Percentiles rank a stretch among this genome's conserved stretches.
Evolutionary conservation across 2,797 vertebrate genomes (phyloP).

Genomic region (Antrozous pallidus): DNA sequence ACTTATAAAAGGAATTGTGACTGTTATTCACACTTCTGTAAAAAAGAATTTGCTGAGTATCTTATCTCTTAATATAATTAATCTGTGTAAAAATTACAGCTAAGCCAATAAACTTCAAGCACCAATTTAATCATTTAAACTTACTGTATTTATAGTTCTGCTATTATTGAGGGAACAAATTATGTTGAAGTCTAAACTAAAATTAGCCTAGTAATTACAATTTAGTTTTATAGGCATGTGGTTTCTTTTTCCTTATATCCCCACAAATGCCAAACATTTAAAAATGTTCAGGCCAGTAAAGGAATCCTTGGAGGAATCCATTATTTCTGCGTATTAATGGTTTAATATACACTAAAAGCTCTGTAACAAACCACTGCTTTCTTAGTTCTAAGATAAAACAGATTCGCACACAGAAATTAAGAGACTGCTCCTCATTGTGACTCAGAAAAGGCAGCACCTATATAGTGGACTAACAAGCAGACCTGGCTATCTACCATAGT

Average conservation of each 20-base stretch:
- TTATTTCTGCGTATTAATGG: conserved; percentile 47
- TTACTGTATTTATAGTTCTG: conserved; percentile 75
- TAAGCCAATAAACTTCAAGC: conserved; percentile 83
- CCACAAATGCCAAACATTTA: conserved; percentile 71
- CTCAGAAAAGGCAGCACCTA: conserved; percentile 79
- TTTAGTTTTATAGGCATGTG: conserved; percentile 73
- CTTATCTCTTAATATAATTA: conserved; percentile 73
- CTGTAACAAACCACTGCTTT: conserved; percentile 70
- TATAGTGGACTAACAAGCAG: conserved; percentile 47
- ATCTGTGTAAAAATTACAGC: conserved; percentile 74
- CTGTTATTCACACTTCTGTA: conserved; percentile 68
- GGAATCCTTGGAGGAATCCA: conserved; percentile 64
- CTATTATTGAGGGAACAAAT: conserved; percentile 71
- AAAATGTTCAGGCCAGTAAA: conserved; percentile 68
- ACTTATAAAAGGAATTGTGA: conserved; percentile 74
- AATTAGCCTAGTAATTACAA: conserved; percentile 74
- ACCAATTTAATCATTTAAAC: conserved; percentile 83
- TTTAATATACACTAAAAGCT: conserved; percentile 73
- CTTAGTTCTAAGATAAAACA: conserved; percentile 68
- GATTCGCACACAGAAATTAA: conserved; percentile 67
- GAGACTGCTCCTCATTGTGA: not conserved
- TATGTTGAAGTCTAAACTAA: conserved; percentile 72
- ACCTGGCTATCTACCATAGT: conserved; percentile 72
- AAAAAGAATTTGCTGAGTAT: conserved; percentile 66
- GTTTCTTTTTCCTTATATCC: conserved; percentile 66